phyloP scores from a whole-genome alignment of 2,113 vertebrate genomes.

The Craseonycteris thonglongyai region DNA sequence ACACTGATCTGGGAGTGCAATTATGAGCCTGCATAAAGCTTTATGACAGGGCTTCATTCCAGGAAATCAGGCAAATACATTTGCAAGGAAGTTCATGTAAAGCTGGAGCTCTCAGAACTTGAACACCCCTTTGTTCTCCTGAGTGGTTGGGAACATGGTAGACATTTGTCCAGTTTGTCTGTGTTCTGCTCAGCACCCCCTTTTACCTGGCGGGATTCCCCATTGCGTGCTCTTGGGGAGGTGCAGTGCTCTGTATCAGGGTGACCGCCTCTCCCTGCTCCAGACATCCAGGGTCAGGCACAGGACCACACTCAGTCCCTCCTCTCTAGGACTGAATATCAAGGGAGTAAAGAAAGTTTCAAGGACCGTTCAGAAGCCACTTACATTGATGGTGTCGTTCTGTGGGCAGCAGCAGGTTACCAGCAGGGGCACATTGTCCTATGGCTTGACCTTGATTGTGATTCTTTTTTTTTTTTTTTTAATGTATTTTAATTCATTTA shows the following conservation, averaged over 20 bases:
- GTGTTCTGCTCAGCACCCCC: background rate
- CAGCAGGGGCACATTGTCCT: background rate
- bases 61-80: background rate
- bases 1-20: background rate
- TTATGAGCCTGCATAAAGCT: background rate
- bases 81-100: background rate
- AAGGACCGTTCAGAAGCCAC: background rate
- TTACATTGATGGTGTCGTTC: background rate
- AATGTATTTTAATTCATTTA: too few species aligned
- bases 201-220: background rate
- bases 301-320: background rate
- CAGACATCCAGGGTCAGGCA: background rate
- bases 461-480: too few species aligned
- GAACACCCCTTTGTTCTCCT: background rate
- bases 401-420: background rate
- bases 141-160: background rate
- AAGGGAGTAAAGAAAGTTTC: background rate
- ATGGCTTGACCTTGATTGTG: background rate
- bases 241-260: background rate
- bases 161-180: background rate
- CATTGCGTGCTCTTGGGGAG: background rate
- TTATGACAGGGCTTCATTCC: background rate
- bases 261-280: background rate
- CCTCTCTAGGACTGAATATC: background rate
- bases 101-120: background rate